Evolutionary conservation across 2,888 invertebrate genomes (phyloP).

Genomic region (Alviniconcha strummeri): DNA sequence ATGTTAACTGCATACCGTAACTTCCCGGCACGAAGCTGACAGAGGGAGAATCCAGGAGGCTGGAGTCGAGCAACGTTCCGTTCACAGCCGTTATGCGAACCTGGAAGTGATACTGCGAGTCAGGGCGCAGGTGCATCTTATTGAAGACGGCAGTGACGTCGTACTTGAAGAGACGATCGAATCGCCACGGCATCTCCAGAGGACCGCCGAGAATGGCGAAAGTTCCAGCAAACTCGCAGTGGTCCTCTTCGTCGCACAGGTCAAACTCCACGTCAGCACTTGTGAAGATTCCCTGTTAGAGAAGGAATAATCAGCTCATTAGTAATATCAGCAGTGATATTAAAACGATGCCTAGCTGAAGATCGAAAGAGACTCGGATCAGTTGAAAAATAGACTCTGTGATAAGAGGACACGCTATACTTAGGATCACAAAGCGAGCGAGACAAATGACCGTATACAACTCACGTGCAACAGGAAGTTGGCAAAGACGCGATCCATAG

Average conservation of each 20-base stretch:
- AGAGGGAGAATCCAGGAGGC: slow-evolving; percentile 38
- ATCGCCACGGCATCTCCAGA: slow-evolving; percentile 48
- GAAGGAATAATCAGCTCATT: slow-evolving; percentile 41
- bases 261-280: slow-evolving; percentile 39
- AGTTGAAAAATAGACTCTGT: too few relatives aligned
- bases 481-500: slow-evolving; percentile 43
- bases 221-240: slow-evolving; percentile 32
- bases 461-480: slow-evolving; percentile 42
- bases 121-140: slow-evolving; percentile 37
- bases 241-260: slow-evolving; percentile 30
- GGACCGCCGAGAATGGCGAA: slow-evolving; percentile 41
- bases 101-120: slow-evolving; percentile 39
- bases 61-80: slow-evolving; percentile 35
- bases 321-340: too few relatives aligned
- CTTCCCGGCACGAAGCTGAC: slow-evolving; percentile 40
- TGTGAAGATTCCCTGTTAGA: slow-evolving; percentile 44
- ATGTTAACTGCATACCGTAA: neutral
- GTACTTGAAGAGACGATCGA: slow-evolving; percentile 43
- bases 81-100: slow-evolving; percentile 35
- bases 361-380: too few relatives aligned
- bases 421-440: too few relatives aligned
- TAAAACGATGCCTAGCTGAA: too few relatives aligned
- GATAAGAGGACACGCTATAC: too few relatives aligned
- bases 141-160: slow-evolving; percentile 45
- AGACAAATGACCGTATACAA: too few relatives aligned